A percentile compares a stretch with the other conserved stretches of the same genome.
Conservation (phyloP, 2,888 invertebrate species). For the Anoplius nigerrimus region DNA sequence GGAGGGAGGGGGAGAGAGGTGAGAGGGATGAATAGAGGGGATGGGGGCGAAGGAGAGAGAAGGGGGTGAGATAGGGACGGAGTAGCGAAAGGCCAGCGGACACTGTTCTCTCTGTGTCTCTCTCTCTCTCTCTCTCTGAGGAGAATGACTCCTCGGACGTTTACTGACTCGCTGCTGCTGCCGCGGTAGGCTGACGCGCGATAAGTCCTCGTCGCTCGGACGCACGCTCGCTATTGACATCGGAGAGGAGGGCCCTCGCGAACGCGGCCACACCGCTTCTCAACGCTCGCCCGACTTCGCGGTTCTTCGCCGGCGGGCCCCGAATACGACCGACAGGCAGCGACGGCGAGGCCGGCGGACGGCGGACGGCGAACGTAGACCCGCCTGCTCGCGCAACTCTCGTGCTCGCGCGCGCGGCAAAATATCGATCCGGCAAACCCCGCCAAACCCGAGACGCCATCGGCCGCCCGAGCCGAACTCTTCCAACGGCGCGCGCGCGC, state of each 20-base stretch:
- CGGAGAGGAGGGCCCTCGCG: conserved; percentile 20
- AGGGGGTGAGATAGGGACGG: too few species aligned
- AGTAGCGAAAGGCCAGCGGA: too few species aligned
- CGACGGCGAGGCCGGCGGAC: conserved; percentile 20
- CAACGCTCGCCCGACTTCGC: not conserved
- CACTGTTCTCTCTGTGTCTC: too few species aligned
- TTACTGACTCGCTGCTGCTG: not conserved
- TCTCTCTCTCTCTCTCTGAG: too few species aligned
- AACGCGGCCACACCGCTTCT: not conserved
- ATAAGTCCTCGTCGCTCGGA: conserved; percentile 43
- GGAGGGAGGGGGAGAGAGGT: too few species aligned
- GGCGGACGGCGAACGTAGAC: too few species aligned
- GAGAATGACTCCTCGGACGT: too few species aligned
- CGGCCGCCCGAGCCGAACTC: conserved; percentile 29
- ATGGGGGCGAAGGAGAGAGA: too few species aligned
- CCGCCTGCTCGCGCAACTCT: conserved; percentile 50
- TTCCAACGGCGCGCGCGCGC: conserved; percentile 9
- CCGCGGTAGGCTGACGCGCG: conserved; percentile 7
- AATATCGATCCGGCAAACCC: conserved; percentile 62
- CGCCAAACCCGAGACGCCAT: conserved; percentile 48
- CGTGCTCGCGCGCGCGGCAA: conserved; percentile 32
- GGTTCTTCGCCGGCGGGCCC: conserved; percentile 18
- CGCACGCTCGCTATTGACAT: conserved; percentile 58
- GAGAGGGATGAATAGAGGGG: too few species aligned
- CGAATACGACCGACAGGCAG: conserved; percentile 22